Percentiles rank a stretch among this genome's conserved stretches.
Conservation (phyloP, 2,113 vertebrate species). For the Clarias gariepinus region DNA sequence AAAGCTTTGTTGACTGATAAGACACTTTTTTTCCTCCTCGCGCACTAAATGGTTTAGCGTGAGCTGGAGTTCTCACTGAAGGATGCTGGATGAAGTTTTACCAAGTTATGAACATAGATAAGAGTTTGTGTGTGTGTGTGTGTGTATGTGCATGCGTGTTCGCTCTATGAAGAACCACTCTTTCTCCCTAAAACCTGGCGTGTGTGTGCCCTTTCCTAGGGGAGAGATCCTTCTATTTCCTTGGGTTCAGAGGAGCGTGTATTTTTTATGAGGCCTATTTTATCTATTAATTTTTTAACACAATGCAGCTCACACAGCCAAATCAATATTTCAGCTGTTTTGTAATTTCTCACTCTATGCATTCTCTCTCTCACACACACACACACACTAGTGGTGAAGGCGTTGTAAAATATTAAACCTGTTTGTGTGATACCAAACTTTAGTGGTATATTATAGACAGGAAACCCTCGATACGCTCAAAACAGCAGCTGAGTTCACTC, state of each 20-base stretch:
- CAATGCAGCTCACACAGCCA: constrained; percentile 63
- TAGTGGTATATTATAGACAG: background rate
- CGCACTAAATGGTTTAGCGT: background rate
- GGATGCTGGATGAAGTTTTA: too few species aligned
- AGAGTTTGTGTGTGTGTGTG: background rate
- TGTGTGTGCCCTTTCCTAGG: constrained; percentile 51
- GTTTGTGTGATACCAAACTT: background rate
- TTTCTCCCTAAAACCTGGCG: background rate
- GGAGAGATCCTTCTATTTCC: constrained; percentile 26
- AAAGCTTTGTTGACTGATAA: constrained; percentile 4
- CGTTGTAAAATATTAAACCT: background rate
- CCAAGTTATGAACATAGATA: background rate
- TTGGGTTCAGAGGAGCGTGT: constrained; percentile 58
- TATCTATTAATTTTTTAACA: constrained; percentile 54
- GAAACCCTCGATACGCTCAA: background rate
- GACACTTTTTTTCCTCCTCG: background rate
- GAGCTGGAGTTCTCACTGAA: background rate
- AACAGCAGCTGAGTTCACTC: background rate
- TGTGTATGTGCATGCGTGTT: background rate
- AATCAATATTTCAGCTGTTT: constrained; percentile 76
- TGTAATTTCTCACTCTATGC: constrained; percentile 55
- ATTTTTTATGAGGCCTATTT: constrained; percentile 69
- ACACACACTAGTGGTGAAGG: too few species aligned
- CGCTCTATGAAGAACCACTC: background rate
- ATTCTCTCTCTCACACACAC: background rate